A percentile compares a stretch with the other conserved stretches of the same genome.
phyloP scores from a whole-genome alignment of 2,113 vertebrate genomes.

The Athene cunicularia region DNA sequence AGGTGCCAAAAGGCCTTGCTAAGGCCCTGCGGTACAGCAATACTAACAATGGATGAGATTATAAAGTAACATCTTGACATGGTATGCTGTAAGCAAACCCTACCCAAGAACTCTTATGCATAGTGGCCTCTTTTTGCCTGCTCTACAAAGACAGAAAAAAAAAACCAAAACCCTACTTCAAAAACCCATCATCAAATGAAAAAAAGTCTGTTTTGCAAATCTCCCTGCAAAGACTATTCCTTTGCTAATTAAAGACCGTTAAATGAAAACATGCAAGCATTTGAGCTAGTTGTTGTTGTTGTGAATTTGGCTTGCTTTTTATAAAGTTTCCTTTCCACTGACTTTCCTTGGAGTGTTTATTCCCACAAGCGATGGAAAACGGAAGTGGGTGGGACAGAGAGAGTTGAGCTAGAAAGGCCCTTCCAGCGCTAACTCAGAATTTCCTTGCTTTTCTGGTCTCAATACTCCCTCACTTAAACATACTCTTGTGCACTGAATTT shows the following conservation, averaged over 20 bases:
- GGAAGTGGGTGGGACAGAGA: background rate
- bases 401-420: background rate
- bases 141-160: background rate
- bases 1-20: background rate
- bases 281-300: constrained; percentile 38
- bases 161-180: too few relatives aligned
- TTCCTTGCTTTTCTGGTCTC: constrained; percentile 50
- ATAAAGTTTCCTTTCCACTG: constrained; percentile 56
- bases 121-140: background rate
- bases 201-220: constrained; percentile 29
- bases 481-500: constrained; percentile 49
- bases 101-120: background rate
- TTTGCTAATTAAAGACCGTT: constrained; percentile 60
- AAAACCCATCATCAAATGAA: constrained; percentile 24
- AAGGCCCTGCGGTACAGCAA: background rate
- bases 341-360: constrained; percentile 26
- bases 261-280: constrained; percentile 44
- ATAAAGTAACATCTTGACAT: background rate
- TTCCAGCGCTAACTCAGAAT: background rate
- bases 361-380: constrained; percentile 52
- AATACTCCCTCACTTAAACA: background rate
- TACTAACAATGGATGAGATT: background rate
- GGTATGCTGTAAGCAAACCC: background rate
- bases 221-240: constrained; percentile 51
- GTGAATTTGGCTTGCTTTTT: constrained; percentile 44